Evolutionary conservation across 2,113 vertebrate species (phyloP), one percentile per base, ranked within the genome.

Genomic region (Dascyllus trimaculatus): DNA sequence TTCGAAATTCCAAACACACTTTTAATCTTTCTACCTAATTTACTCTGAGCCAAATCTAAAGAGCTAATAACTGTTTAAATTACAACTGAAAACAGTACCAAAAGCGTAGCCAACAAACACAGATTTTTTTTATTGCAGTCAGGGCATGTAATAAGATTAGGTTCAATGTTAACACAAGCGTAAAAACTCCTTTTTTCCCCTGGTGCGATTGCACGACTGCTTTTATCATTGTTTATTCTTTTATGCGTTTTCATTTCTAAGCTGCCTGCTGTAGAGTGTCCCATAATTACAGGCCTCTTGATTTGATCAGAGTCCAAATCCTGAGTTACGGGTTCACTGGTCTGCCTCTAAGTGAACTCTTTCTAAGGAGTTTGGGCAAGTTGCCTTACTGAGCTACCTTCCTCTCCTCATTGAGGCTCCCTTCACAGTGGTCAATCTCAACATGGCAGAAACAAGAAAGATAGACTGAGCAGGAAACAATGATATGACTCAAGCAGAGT

Each of bases 401-500:
- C 60, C 72, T 53, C 64, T 71, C 29, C 54, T 51, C 40, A 14
- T 53, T 35, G 71, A 76, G 66, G 46, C 32, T 80, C 58, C 43
- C 78, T 71, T 66, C 24, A 60, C 76, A 70, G 79, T 48, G 79
- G 75, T 83, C 73, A 71, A 81, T 65, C 68, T 78, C 71, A 71
- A 70, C 85, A 87, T 82, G 81, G 74, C 64, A 85, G 76, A 69
- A 79, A 81, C 62, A 71, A 82, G 66, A 83, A 72, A 48, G 84
- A 67, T 73, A 71, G 76, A 73, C 60, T 58, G 32, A 51, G 69
- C 58, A 84, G 59, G 79, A 88, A 88, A 90, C 87, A 89, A 90
- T 92, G 85, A 80, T 71, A 85, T 68, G 86, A 87, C 78, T 92
- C 60, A 80, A 82, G 78, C 76, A 78, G 65, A 75, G 74, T 64